Conservation (phyloP, 2,797 vertebrate genomes). For the Glossophaga mutica region DNA sequence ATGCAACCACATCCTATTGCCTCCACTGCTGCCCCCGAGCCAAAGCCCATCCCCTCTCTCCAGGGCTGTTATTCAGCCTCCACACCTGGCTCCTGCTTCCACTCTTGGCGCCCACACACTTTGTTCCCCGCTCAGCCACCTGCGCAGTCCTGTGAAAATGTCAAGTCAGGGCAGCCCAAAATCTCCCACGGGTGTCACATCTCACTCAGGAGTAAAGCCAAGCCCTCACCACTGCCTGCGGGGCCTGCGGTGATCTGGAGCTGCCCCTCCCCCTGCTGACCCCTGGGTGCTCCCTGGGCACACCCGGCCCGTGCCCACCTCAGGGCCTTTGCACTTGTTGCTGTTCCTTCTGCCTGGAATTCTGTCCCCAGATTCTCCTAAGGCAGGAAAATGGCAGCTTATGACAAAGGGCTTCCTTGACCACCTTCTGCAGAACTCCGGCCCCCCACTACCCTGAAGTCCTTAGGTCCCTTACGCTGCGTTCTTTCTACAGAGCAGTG, state of each 20-base stretch:
- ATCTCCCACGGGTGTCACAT: background rate
- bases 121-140: background rate
- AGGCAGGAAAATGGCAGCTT: background rate
- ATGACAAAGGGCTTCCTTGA: background rate
- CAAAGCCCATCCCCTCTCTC: background rate
- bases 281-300: background rate
- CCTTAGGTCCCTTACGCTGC: background rate
- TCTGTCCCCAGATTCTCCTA: background rate
- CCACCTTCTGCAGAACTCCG: background rate
- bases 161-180: background rate
- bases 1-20: rapidly evolving
- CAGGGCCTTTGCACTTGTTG: background rate
- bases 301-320: background rate
- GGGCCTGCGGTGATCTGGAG: background rate
- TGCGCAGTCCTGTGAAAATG: background rate
- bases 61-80: background rate
- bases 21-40: background rate
- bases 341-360: background rate
- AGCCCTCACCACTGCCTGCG: background rate
- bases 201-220: background rate
- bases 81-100: background rate
- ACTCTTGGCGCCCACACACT: too few relatives aligned
- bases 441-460: background rate
- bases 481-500: background rate
- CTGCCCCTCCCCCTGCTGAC: background rate